These are phyloP conservation scores for Anguilla obscura DNA, from an alignment of 2,797 vertebrate species.

Conservation along the genomic window DNA sequence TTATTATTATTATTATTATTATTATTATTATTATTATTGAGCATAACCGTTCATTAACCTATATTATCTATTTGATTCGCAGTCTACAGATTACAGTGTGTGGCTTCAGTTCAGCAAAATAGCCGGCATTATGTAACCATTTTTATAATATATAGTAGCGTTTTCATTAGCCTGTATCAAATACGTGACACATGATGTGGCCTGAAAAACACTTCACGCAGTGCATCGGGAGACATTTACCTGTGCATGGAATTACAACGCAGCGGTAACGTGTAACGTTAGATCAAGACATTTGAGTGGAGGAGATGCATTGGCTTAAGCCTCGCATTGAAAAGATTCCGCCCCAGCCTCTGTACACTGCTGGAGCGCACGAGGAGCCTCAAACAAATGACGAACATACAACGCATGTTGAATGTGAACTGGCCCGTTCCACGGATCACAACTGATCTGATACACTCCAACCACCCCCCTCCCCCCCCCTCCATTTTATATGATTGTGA, in stretches of 20 bases:
- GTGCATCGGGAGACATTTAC: background rate
- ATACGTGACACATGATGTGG: background rate
- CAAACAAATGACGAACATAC: conserved; percentile 12
- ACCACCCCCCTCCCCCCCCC: background rate
- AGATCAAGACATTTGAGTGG: conserved; percentile 1
- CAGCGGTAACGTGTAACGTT: conserved; percentile 6
- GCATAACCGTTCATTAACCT: background rate
- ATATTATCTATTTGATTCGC: background rate
- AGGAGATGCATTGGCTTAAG: conserved; percentile 3
- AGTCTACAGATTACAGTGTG: conserved; percentile 18
- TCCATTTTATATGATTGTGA: conserved; percentile 8
- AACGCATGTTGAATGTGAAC: conserved; percentile 33
- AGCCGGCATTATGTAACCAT: conserved; percentile 34
- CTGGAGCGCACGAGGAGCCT: conserved; percentile 11
- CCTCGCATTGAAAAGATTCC: conserved; percentile 35
- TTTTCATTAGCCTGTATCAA: background rate
- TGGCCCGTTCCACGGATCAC: conserved; percentile 31
- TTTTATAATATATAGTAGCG: background rate
- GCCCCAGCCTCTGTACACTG: conserved; percentile 32
- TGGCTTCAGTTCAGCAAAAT: conserved; percentile 23
- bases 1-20: conserved; percentile 5
- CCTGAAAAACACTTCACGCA: background rate
- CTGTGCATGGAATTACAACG: background rate
- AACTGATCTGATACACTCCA: conserved; percentile 27
- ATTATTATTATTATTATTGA: conserved; percentile 23